Evolutionary conservation across 1,140 invertebrate species (phyloP), one percentile per base, ranked within the genome.

Genomic region (Tetragonula clypearis): DNA sequence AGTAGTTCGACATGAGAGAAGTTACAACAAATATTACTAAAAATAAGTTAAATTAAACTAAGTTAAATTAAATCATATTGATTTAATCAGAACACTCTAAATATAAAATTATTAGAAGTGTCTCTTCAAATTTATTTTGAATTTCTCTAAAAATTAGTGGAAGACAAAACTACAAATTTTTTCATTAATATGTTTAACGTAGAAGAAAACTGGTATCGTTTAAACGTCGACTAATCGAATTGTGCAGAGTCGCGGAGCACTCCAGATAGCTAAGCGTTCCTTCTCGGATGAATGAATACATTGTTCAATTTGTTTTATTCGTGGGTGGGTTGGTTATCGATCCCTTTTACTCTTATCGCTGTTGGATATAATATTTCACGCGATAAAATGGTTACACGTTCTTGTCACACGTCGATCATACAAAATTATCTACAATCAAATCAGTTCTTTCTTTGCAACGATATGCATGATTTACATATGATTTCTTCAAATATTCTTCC

Each of bases 231-330:
- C 30, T 35, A 14, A 41, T 23, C 35, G 68, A 26, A 17, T n/a
- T 19, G 21, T 30, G 5, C 11, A 21, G 5, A 6, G 12, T 14
- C 55, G 4, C 49, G 11, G 2, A 21, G 12, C 74, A 17, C 14
- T 60, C 3, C 56, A n/a, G 30, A 30, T 76, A 15, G 30, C 30
- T 41, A 1, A 30, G 35, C 30, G 14, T 60, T 60, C 74, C 21
- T 76, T 35, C 56, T 35, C 56, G 55, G 56, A 75, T 75, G 55
- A 76, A 76, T n/a, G 74, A 76, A 35, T 60, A 76, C 74, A 60
- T 76, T 76, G 74, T 76, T 76, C 53, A 56, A 41, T 76, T 60
- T 41, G 55, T 76, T 76, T 15, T 2, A 26, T 14, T 56, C 11
- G 74, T 35, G 74, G 26, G 74, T 76, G 53, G 56, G 26, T 60